A percentile compares a stretch with the other conserved stretches of the same genome.
phyloP scores from a whole-genome alignment of 2,797 vertebrate species.

The Hyperoplus lanceolatus region DNA sequence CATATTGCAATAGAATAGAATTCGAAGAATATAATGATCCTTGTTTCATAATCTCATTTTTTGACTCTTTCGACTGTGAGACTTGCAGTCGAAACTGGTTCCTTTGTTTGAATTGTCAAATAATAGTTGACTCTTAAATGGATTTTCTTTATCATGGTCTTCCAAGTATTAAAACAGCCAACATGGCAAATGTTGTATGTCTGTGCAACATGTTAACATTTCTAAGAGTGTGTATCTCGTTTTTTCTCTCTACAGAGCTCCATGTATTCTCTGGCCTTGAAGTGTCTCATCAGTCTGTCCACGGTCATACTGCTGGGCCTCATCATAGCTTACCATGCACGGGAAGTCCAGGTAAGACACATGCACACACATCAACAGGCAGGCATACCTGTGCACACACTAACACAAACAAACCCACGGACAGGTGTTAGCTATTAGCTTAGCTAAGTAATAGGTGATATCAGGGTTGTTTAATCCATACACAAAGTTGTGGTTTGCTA shows the following conservation, averaged over 20 bases:
- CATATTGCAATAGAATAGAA: no score
- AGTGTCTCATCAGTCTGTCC: conserved; percentile 99
- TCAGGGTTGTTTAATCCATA: background rate
- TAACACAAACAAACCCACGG: background rate
- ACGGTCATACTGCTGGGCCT: conserved; percentile 96
- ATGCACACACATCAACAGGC: background rate
- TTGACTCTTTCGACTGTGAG: no score
- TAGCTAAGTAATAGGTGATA: background rate
- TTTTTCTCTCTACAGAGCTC: conserved; percentile 87
- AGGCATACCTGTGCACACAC: background rate
- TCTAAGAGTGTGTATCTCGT: conserved; percentile 34
- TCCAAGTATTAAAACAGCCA: conserved; percentile 6
- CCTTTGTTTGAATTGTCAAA: no score
- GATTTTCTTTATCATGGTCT: background rate
- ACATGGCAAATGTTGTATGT: conserved; percentile 9
- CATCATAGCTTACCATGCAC: conserved; percentile 97
- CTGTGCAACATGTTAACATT: conserved; percentile 12
- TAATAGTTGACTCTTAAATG: background rate
- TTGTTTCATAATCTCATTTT: no score
- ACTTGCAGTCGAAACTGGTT: no score
- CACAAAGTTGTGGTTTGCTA: background rate
- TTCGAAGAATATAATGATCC: no score
- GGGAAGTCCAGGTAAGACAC: conserved; percentile 94
- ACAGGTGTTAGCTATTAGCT: background rate
- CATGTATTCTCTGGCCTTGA: conserved; percentile 96